Base-by-base conservation (phyloP, 2,888 invertebrate species). In the Drosophila emarginata region DNA sequence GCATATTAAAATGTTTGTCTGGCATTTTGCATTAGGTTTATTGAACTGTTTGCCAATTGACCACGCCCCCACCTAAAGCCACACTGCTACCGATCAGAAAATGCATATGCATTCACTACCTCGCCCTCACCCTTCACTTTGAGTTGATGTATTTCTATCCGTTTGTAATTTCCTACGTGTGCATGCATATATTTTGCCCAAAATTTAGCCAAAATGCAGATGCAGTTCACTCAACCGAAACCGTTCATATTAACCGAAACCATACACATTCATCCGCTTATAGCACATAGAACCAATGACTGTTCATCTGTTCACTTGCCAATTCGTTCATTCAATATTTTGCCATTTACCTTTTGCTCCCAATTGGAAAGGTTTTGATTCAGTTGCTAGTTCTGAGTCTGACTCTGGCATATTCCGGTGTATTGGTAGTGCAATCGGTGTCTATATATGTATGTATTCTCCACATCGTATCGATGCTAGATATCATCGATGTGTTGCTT, bases 71-170 rank as follows among this genome's bases (percentile, higher is more conserved):
- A 53, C 21, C 28, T 32, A 12, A 21, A 32, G 11, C 32, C 1
- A 32, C 9, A 15, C 15, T 9, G 15, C 40, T 2, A 45, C 18
- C 21, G 21, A 45, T 56, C 23, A 54, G 37, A 14, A 14, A 59
- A 23, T 18, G 52, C 45, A 52, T 32, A 39, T 36, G 1, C 15
- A n/a, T 53, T 67, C 67, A 72, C 56, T 77, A 77, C 78, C 4
- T 11, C 45, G 4, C 32, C 2, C 21, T 12, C 45, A 11, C 7
- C 32, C 1, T 21, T 45, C 40, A 9, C 4, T 45, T 78, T 59
- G 72, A 71, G 78, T 85, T 82, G 80, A 84, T 87, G 88, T 78
- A 78, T 84, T 85, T 82, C 82, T 86, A 82, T 84, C 84, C 88
- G 88, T 74, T 87, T 82, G 88, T 77, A 80, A 84, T 84, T 87